A percentile compares a stretch with the other conserved stretches of the same genome.
Evolutionary conservation across 2,888 invertebrate genomes (phyloP).

Genomic region (Hypercompe scribonia): DNA sequence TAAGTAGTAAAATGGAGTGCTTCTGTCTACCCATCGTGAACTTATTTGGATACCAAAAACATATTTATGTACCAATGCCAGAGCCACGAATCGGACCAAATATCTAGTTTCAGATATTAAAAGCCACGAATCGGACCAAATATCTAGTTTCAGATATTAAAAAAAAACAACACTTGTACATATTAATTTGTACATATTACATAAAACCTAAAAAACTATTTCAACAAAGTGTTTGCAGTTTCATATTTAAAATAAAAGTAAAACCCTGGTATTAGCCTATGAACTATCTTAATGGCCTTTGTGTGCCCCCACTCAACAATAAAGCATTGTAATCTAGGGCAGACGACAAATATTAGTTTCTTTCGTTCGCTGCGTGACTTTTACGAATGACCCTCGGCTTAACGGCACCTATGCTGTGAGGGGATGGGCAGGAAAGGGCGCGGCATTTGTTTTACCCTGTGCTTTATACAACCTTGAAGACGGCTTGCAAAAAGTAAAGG

Average conservation of each 20-base stretch:
- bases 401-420: slow-evolving; percentile 35
- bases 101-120: too few species aligned
- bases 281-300: slow-evolving; percentile 8
- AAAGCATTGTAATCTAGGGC: slow-evolving; percentile 34
- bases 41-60: too few species aligned
- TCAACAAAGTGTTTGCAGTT: background rate
- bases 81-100: too few species aligned
- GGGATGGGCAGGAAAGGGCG: slow-evolving; percentile 60
- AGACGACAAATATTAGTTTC: slow-evolving; percentile 30
- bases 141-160: too few species aligned
- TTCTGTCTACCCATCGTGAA: too few species aligned
- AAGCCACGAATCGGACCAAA: too few species aligned
- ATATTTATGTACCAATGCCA: too few species aligned
- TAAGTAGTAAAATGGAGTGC: too few species aligned
- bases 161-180: too few species aligned
- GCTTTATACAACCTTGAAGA: slow-evolving; percentile 39
- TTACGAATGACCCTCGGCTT: slow-evolving; percentile 41
- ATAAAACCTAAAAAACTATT: background rate
- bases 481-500: slow-evolving; percentile 1
- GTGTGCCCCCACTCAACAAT: slow-evolving; percentile 26
- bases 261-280: background rate
- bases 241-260: background rate
- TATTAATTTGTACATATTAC: too few species aligned
- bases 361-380: slow-evolving; percentile 45
- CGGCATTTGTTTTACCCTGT: slow-evolving; percentile 52